Evolutionary conservation across 1,140 invertebrate species (phyloP), one percentile per base, ranked within the genome.

Genomic region (Orius insidiosus): DNA sequence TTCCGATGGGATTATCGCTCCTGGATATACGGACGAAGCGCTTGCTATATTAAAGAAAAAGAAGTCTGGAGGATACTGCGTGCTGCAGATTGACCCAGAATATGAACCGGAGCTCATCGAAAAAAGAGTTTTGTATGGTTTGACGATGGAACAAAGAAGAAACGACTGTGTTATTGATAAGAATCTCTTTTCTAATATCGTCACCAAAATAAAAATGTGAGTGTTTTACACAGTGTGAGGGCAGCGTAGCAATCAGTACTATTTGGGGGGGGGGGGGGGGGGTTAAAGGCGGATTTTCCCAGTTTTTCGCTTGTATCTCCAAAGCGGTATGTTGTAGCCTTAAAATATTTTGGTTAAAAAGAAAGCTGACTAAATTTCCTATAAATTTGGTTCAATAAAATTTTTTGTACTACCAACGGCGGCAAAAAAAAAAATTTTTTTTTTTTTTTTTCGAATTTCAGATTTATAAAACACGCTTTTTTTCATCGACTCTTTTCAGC

Each of bases 1-100:
- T 0, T 97, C 93, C 2, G 95, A 98, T 68, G 95, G 95, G 32
- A 81, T 98, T 32, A 85, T 98, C 53, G 94, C 95, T 0, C 90
- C 94, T 3, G 85, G 80, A 4, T 98, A 94, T 60, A 68, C 74
- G 1, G 62, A 72, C 0, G 85, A 80, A 55, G 95, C 94, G 1
- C 59, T 98, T 11, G 70, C 79, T 51, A 68, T 97, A n/a, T 63
- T 98, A 7, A 83, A 78, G 49, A 96, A 96, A 60, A 98, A 98
- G 64, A 98, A 98, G 63, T 80, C 77, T 53, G 94, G 93, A 7
- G 74, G 64, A 31, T 98, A 97, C 61, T 97, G 92, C 57, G 70
- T 98, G 6, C 62, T 98, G 5, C 73, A 95, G 76, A 95, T 98
- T 56, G 92, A 98, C 65, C 74, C 83, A 0, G 65, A 61, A 16